phyloP scores from a whole-genome alignment of 2,797 vertebrate species.

The Sus cebifrons region DNA sequence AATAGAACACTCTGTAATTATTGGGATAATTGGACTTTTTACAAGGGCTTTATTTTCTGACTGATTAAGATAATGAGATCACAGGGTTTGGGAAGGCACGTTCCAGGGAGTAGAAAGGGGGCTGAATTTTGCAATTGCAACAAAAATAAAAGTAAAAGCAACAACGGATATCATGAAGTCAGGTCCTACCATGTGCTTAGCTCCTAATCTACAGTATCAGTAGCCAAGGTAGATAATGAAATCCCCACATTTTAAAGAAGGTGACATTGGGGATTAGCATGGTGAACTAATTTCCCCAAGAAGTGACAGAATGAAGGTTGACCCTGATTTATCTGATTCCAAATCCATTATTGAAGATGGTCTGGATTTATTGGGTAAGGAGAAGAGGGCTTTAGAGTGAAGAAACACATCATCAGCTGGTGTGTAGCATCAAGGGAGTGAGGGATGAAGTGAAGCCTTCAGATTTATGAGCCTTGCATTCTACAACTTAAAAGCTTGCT shows the following conservation, averaged over 20 bases:
- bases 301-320: background rate
- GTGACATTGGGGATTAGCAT: background rate
- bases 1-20: background rate
- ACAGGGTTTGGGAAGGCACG: background rate
- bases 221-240: background rate
- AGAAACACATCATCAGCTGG: background rate
- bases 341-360: background rate
- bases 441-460: background rate
- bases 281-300: background rate
- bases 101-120: background rate
- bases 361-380: background rate
- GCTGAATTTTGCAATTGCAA: background rate
- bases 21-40: background rate
- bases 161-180: background rate
- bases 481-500: background rate
- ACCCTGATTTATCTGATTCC: background rate
- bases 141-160: background rate
- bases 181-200: background rate
- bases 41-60: background rate
- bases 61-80: background rate
- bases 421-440: background rate
- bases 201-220: background rate
- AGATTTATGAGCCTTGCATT: background rate
- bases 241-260: background rate
- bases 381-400: background rate